These are phyloP conservation scores for Lucilia sericata DNA, from an alignment of 1,140 invertebrate genomes.

Conservation along the genomic window DNA sequence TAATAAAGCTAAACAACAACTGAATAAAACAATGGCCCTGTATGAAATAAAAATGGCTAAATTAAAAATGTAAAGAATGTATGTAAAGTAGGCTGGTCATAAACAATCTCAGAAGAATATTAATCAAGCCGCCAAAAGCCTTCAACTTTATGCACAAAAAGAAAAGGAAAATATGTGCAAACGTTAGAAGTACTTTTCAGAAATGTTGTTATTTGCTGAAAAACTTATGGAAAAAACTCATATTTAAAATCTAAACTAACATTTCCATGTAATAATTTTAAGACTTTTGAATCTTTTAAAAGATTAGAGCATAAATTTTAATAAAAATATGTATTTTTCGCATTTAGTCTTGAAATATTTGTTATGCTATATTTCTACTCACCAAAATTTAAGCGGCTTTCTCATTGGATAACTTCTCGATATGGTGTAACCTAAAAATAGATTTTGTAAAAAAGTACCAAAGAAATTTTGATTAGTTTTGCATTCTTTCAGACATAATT, in stretches of 20 bases:
- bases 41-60: neutral
- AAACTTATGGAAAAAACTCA: no score
- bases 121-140: conserved; percentile 7
- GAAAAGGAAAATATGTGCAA: neutral
- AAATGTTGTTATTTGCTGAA: no score
- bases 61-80: conserved; percentile 19
- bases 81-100: neutral
- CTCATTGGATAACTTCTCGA: conserved; percentile 68
- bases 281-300: no score
- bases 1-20: no score
- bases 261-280: no score
- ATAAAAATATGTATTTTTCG: no score
- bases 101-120: neutral
- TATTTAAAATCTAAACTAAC: no score
- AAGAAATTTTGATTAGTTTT: conserved; percentile 59
- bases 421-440: conserved; percentile 67
- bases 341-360: no score
- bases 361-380: conserved; percentile 51
- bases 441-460: conserved; percentile 47
- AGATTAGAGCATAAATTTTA: no score
- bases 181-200: neutral
- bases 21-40: neutral
- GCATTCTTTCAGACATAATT: neutral
- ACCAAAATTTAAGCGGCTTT: conserved; percentile 68
- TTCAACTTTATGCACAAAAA: neutral